Percentiles rank a stretch among this genome's conserved stretches.
phyloP scores from a whole-genome alignment of 2,888 invertebrate species.

The Eilema sororculum region DNA sequence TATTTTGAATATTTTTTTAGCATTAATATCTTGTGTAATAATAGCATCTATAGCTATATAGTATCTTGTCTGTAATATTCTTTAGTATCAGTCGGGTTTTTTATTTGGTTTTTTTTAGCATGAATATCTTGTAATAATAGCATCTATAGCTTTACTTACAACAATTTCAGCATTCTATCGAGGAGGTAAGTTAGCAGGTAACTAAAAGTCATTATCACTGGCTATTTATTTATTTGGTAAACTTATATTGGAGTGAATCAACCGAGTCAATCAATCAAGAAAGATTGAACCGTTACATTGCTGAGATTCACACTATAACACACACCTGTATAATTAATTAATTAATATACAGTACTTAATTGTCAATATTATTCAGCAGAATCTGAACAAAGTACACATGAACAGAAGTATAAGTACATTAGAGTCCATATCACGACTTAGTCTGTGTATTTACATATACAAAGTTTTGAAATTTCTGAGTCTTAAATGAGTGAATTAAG shows the following conservation, averaged over 20 bases:
- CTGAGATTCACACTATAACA: slow-evolving; percentile 35
- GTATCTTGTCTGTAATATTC: no score
- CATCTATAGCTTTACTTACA: no score
- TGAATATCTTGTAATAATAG: no score
- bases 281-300: slow-evolving; percentile 3
- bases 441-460: no score
- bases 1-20: no score
- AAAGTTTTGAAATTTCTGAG: not conserved
- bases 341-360: not conserved
- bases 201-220: slow-evolving; percentile 9
- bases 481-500: not conserved
- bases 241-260: slow-evolving; percentile 25
- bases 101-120: no score
- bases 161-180: no score
- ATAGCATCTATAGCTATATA: no score
- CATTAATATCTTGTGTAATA: no score
- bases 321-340: not conserved
- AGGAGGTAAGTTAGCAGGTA: not conserved
- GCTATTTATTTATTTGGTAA: slow-evolving; percentile 35
- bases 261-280: slow-evolving; percentile 22
- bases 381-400: not conserved
- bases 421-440: not conserved
- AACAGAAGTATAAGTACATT: not conserved
- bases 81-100: no score
- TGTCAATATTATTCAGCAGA: not conserved